phyloP scores from a whole-genome alignment of 2,888 invertebrate species.

The Phyllotreta cruciferae region DNA sequence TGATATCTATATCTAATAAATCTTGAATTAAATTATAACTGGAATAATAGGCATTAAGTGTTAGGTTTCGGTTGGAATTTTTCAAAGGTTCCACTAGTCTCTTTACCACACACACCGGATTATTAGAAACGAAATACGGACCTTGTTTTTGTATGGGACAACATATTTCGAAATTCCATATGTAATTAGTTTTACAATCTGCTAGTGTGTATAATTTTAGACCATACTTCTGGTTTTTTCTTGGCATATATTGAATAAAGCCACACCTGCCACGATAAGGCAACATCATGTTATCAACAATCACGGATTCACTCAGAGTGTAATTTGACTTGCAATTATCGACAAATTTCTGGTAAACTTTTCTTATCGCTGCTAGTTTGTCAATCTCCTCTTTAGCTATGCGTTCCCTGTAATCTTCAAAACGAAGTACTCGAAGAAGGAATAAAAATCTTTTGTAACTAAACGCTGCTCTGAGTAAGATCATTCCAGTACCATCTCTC shows the following conservation, averaged over 20 bases:
- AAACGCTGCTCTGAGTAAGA: slow-evolving; percentile 17
- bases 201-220: slow-evolving; percentile 4
- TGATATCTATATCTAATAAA: neutral
- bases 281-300: slow-evolving; percentile 1
- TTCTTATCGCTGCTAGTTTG: slow-evolving; percentile 1
- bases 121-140: neutral
- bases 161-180: slow-evolving; percentile 13
- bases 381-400: neutral
- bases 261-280: slow-evolving; percentile 8
- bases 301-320: neutral
- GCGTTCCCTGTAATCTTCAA: slow-evolving; percentile 5
- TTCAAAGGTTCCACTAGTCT: slow-evolving; percentile 1
- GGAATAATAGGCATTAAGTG: neutral
- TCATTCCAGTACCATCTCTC: slow-evolving; percentile 18
- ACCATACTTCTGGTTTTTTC: neutral
- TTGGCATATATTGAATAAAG: slow-evolving; percentile 3
- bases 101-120: slow-evolving; percentile 1
- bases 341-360: neutral
- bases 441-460: slow-evolving; percentile 18
- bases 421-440: neutral
- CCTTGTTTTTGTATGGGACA: neutral
- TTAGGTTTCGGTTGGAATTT: slow-evolving; percentile 1
- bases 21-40: slow-evolving; percentile 4
- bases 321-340: slow-evolving; percentile 6
- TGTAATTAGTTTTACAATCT: slow-evolving; percentile 6